Evolutionary conservation across 2,113 vertebrate genomes (phyloP).

Genomic region (Chrysemys picta): DNA sequence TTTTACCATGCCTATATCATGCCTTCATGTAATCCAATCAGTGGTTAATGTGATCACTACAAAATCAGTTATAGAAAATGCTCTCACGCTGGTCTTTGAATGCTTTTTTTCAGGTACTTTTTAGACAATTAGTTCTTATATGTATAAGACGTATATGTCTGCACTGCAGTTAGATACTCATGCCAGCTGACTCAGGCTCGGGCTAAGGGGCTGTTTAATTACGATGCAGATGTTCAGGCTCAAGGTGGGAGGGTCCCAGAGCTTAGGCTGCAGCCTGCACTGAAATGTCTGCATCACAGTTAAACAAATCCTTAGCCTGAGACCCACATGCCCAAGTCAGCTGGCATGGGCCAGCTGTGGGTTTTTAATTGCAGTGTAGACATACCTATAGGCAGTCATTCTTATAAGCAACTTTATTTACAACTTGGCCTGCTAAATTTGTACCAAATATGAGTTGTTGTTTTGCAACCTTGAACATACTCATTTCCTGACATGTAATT

Average conservation of each 20-base stretch:
- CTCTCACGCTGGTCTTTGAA: neutral
- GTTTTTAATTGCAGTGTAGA: neutral
- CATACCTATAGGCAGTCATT: neutral
- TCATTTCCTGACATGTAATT: neutral
- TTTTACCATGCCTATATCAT: neutral
- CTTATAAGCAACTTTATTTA: neutral
- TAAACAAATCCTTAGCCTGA: neutral
- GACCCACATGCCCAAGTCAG: too few species aligned
- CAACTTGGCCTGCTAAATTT: neutral
- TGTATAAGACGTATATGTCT: too few species aligned
- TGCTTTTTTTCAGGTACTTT: neutral
- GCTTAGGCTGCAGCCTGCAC: neutral
- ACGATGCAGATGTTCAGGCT: neutral
- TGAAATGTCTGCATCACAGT: neutral
- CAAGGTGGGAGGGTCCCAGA: neutral
- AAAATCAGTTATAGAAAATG: neutral
- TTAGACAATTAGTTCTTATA: neutral
- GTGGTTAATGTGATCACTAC: neutral
- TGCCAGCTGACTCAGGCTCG: neutral
- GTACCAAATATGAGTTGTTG: neutral
- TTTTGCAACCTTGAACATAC: neutral
- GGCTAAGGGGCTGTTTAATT: neutral
- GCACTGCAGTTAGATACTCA: neutral
- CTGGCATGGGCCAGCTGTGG: neutral
- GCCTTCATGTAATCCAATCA: neutral